phyloP scores from a whole-genome alignment of 1,140 invertebrate species.

The Drosophila tristis region DNA sequence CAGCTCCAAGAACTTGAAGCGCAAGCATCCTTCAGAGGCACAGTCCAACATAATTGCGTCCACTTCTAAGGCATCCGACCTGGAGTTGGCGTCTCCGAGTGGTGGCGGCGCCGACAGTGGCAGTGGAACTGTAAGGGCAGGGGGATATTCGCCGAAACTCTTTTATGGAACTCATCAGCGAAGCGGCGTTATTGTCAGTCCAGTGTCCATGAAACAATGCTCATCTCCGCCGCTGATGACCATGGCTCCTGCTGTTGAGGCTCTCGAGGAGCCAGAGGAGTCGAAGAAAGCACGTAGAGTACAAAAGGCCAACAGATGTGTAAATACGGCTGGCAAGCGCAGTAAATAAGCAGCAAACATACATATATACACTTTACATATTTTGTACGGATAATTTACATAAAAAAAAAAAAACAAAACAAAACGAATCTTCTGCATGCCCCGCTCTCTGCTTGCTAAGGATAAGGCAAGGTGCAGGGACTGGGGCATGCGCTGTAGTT shows the following conservation, averaged over 20 bases:
- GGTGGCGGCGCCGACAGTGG: conserved; percentile 1
- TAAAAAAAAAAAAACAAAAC: conserved; percentile 32
- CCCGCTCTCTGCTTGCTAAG: conserved; percentile 5
- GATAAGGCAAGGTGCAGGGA: conserved; percentile 3
- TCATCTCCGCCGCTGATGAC: background rate
- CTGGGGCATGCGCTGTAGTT: conserved; percentile 49
- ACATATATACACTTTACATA: conserved; percentile 71
- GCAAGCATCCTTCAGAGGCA: conserved; percentile 55
- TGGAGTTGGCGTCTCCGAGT: background rate
- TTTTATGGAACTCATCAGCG: conserved; percentile 77
- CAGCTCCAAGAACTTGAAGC: conserved; percentile 63
- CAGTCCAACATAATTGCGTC: conserved; percentile 70
- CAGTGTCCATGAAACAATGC: conserved; percentile 62
- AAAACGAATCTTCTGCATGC: conserved; percentile 14
- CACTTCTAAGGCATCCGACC: conserved; percentile 52
- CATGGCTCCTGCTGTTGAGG: conserved; percentile 5
- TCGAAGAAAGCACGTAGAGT: conserved; percentile 84
- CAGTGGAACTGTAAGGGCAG: conserved; percentile 2
- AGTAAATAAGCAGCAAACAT: conserved; percentile 78
- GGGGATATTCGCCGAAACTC: conserved; percentile 68
- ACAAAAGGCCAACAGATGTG: conserved; percentile 83
- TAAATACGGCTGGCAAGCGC: conserved; percentile 82
- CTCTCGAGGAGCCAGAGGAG: conserved; percentile 55
- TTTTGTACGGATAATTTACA: conserved; percentile 74
- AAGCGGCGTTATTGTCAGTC: conserved; percentile 77